Evolutionary conservation across 2,888 invertebrate species (phyloP).

Genomic region (Clistopyga incitator): DNA sequence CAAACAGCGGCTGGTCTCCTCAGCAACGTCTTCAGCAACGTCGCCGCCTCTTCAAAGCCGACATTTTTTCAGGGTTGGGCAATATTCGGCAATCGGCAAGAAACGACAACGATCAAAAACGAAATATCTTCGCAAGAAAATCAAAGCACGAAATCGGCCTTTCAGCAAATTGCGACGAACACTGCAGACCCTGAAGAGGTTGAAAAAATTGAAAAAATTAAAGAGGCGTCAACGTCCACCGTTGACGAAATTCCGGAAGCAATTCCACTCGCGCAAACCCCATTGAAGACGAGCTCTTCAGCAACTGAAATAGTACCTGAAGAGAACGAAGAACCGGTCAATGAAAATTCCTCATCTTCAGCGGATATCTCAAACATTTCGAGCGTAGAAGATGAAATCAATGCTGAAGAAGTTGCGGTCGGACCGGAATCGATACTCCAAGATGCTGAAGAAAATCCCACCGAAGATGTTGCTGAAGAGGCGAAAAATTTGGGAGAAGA

Average conservation of each 20-base stretch:
- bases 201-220: not conserved
- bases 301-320: not conserved
- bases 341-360: not conserved
- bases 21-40: constrained; percentile 32
- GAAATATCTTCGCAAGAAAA: not conserved
- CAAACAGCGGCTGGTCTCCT: constrained; percentile 24
- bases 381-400: not conserved
- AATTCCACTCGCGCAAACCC: not conserved
- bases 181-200: not conserved
- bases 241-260: constrained; percentile 13
- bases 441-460: not conserved
- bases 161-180: not conserved
- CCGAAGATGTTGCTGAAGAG: not conserved
- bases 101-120: not conserved
- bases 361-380: not conserved
- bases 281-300: not conserved
- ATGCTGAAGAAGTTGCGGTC: not conserved
- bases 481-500: not conserved
- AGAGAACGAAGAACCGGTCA: not conserved
- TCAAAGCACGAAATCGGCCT: not conserved
- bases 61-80: constrained; percentile 40
- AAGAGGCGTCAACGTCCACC: not conserved
- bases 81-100: not conserved
- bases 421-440: not conserved
- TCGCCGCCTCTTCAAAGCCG: not conserved